These are phyloP conservation scores for Strix occidentalis DNA, from an alignment of 2,797 vertebrate species.

Conservation along the genomic window DNA sequence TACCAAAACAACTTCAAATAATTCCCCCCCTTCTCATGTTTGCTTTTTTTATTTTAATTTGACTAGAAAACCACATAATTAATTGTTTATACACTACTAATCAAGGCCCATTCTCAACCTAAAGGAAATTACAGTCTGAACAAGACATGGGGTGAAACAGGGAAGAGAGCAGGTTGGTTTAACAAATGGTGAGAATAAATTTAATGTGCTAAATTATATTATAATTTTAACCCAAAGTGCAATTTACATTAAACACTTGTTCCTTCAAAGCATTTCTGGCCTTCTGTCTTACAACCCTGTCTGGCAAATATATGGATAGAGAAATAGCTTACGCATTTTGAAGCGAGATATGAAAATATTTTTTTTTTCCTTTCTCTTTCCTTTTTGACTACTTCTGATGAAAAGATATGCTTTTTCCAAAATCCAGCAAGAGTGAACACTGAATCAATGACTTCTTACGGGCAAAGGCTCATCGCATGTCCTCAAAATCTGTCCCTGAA, in stretches of 20 bases:
- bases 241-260: neutral
- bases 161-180: neutral
- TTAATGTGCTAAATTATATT: neutral
- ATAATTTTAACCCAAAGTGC: neutral
- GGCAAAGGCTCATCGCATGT: neutral
- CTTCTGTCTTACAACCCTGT: neutral
- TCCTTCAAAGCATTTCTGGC: neutral
- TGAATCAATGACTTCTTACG: neutral
- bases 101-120: neutral
- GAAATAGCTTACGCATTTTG: neutral
- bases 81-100: neutral
- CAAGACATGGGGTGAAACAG: neutral
- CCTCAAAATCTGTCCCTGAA: neutral
- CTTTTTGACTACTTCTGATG: neutral
- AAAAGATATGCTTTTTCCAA: neutral
- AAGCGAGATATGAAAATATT: rapidly evolving
- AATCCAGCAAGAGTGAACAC: neutral
- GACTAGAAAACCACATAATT: neutral
- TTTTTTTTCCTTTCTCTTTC: neutral
- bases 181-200: neutral
- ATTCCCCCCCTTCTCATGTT: neutral
- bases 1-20: neutral
- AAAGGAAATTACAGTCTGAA: neutral
- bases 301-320: neutral
- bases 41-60: neutral